These are phyloP conservation scores for Manacus vitellinus DNA, from an alignment of 2,113 vertebrate species.

Conservation along the genomic window DNA sequence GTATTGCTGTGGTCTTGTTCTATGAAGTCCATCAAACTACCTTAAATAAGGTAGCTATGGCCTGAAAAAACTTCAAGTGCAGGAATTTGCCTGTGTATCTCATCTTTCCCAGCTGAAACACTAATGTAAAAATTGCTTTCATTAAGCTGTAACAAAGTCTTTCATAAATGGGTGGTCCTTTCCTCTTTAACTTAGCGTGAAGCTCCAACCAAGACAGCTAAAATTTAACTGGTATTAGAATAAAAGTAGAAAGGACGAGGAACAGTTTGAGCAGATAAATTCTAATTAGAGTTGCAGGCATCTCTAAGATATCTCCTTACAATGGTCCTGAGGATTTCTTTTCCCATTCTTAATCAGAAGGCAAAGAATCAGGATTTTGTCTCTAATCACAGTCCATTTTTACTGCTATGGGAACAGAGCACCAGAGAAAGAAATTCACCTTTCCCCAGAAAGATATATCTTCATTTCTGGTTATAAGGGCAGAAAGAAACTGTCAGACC, in stretches of 20 bases:
- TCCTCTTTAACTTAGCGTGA: background rate
- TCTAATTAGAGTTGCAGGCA: background rate
- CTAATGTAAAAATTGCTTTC: background rate
- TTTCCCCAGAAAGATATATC: background rate
- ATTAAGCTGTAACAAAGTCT: background rate
- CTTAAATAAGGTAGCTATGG: background rate
- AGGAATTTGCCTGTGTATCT: background rate
- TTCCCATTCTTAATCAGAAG: background rate
- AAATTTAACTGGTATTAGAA: background rate
- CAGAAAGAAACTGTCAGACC: constrained; percentile 22
- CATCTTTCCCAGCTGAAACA: background rate
- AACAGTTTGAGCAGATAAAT: background rate
- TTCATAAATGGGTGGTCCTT: background rate
- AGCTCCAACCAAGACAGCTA: background rate
- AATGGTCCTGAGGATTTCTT: background rate
- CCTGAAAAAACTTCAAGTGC: background rate
- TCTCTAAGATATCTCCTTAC: background rate
- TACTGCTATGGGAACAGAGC: background rate
- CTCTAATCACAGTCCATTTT: background rate
- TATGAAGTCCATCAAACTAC: background rate
- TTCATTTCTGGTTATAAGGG: background rate
- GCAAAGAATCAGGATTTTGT: background rate
- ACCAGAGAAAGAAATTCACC: background rate
- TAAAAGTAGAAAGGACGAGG: background rate
- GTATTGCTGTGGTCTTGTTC: background rate